Conservation (phyloP, 2,888 invertebrate genomes). For the Pollenia amentaria region DNA sequence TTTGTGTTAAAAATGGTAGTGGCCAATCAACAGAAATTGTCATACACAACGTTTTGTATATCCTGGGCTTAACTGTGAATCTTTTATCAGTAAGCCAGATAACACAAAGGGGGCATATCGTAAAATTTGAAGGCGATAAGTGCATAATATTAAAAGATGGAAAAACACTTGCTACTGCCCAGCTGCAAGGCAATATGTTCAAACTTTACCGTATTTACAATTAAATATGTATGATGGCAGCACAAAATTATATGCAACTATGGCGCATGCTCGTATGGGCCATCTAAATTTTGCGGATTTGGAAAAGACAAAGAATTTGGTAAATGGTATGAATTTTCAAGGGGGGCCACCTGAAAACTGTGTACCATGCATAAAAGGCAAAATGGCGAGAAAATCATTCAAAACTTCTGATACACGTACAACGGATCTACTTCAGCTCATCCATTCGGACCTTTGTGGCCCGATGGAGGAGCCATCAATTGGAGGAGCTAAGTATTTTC, state of each 20-base stretch:
- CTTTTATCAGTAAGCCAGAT: conserved; percentile 46
- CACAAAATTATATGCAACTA: neutral
- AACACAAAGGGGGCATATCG: conserved; percentile 11
- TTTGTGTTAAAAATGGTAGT: neutral
- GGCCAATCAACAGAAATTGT: neutral
- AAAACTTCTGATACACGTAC: conserved; percentile 3
- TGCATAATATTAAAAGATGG: conserved; percentile 34
- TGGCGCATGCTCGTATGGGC: conserved; percentile 52
- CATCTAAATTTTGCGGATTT: too few relatives aligned
- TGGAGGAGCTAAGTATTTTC: conserved; percentile 43
- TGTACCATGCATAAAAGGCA: conserved; percentile 34
- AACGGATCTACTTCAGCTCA: conserved; percentile 32
- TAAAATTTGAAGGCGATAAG: conserved; percentile 23
- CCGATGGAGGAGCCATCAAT: conserved; percentile 48
- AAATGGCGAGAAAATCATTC: conserved; percentile 30
- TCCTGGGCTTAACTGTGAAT: conserved; percentile 39
- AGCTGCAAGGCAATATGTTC: conserved; percentile 26
- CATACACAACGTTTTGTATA: conserved; percentile 9
- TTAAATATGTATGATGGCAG: conserved; percentile 8
- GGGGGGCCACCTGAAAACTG: too few relatives aligned
- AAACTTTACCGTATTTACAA: neutral
- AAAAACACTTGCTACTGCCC: neutral
- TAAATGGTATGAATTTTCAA: too few relatives aligned
- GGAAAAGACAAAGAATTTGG: too few relatives aligned
- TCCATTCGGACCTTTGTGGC: conserved; percentile 51